These are phyloP conservation scores for Pteruthius melanotis DNA, from an alignment of 2,113 vertebrate genomes.

Conservation along the genomic window DNA sequence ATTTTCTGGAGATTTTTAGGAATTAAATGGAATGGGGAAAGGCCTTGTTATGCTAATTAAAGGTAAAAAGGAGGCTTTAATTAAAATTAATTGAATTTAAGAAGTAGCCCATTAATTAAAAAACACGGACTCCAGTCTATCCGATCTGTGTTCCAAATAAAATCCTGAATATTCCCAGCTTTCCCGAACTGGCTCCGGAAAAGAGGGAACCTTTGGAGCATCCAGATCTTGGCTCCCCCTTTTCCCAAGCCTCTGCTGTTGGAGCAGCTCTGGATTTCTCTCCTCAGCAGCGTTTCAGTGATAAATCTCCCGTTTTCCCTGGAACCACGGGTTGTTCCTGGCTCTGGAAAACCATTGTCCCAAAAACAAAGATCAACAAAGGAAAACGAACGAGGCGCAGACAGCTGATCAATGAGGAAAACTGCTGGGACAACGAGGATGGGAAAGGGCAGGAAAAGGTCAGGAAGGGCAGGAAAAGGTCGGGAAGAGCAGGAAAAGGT, in stretches of 20 bases:
- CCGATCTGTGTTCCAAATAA: background rate
- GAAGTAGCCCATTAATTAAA: background rate
- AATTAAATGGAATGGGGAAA: slow-evolving; percentile 21
- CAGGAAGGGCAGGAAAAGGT: background rate
- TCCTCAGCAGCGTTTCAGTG: background rate
- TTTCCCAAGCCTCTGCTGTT: background rate
- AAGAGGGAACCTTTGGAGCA: background rate
- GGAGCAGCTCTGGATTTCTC: background rate
- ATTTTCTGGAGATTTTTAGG: slow-evolving; percentile 33
- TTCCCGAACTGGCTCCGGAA: background rate
- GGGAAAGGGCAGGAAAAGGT: background rate
- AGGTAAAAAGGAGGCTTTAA: background rate
- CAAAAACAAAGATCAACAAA: background rate
- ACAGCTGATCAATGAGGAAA: background rate
- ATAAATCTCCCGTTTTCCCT: background rate
- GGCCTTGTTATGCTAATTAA: slow-evolving; percentile 37
- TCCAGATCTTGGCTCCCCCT: background rate
- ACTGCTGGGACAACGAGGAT: background rate
- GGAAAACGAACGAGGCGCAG: background rate
- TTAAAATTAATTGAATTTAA: background rate
- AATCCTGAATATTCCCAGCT: background rate
- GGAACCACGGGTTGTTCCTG: background rate
- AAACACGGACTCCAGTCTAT: background rate
- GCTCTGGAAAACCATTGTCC: background rate
- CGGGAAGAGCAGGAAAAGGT: background rate